Percentiles rank a stretch among this genome's conserved stretches.
phyloP scores from a whole-genome alignment of 2,888 invertebrate genomes.

The Napeogenes sylphis region DNA sequence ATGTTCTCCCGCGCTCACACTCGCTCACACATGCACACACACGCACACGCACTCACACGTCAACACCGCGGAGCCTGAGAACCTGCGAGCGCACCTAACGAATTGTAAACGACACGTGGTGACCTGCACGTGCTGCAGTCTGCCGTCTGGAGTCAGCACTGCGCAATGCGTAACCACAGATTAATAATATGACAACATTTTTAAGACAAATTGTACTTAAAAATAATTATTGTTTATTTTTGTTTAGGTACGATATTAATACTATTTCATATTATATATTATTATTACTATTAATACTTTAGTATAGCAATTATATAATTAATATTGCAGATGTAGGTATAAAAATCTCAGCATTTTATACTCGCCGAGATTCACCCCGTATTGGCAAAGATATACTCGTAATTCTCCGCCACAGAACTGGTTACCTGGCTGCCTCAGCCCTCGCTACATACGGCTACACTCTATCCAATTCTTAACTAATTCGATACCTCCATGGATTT shows the following conservation, averaged over 20 bases:
- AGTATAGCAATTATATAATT: too few relatives aligned
- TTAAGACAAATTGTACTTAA: too few relatives aligned
- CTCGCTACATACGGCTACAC: background rate
- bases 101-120: constrained; percentile 20
- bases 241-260: too few relatives aligned
- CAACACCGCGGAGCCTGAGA: constrained; percentile 14
- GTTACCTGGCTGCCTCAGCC: constrained; percentile 3
- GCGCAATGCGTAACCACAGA: background rate
- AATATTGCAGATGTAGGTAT: background rate
- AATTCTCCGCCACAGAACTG: constrained; percentile 14
- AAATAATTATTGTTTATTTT: too few relatives aligned
- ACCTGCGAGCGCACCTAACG: constrained; percentile 15
- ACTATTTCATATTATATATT: too few relatives aligned
- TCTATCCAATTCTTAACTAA: background rate
- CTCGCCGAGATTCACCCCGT: constrained; percentile 9
- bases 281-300: too few relatives aligned
- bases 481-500: background rate
- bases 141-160: background rate
- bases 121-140: constrained; percentile 17
- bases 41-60: constrained; percentile 9
- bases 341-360: constrained; percentile 5
- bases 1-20: constrained; percentile 17
- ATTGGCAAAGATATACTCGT: constrained; percentile 4
- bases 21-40: constrained; percentile 7
- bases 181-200: too few relatives aligned